Percentiles rank a stretch among this genome's conserved stretches.
These are phyloP conservation scores for Caenorhabditis imperialis DNA, from an alignment of 2,888 invertebrate species.

Conservation along the genomic window DNA sequence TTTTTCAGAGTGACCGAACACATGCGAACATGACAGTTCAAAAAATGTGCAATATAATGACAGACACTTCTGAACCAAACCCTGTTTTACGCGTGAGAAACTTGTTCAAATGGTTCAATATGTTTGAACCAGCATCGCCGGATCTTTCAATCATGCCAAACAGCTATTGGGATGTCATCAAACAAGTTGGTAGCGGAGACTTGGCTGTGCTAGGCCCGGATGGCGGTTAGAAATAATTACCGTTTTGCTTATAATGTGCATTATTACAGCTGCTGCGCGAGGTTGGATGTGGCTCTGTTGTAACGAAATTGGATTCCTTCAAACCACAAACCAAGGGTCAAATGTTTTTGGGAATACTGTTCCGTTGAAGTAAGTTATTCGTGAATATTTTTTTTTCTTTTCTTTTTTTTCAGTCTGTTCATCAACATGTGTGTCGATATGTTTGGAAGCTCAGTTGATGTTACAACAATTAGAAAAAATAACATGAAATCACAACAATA, in stretches of 20 bases:
- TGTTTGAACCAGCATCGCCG: constrained; percentile 25
- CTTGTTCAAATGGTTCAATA: constrained; percentile 54
- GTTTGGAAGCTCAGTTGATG: constrained; percentile 46
- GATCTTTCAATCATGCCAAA: constrained; percentile 46
- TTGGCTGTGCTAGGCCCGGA: constrained; percentile 37
- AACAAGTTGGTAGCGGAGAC: constrained; percentile 34
- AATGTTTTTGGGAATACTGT: constrained; percentile 67
- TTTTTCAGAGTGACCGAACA: constrained; percentile 60
- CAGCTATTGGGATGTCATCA: constrained; percentile 54
- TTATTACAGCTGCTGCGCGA: constrained; percentile 45
- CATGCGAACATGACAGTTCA: constrained; percentile 56
- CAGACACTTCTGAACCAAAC: constrained; percentile 29
- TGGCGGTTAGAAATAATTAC: constrained; percentile 23
- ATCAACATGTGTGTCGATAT: constrained; percentile 71
- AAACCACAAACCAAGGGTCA: constrained; percentile 68
- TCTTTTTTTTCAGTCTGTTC: constrained; percentile 57
- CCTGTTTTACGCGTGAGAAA: constrained; percentile 43
- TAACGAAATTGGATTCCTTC: constrained; percentile 72
- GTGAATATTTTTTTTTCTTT: too few relatives aligned
- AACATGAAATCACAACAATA: constrained; percentile 57
- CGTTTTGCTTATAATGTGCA: constrained; percentile 1
- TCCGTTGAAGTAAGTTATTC: constrained; percentile 59
- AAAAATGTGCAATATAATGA: constrained; percentile 65
- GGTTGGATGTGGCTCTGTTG: constrained; percentile 75
- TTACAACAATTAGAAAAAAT: constrained; percentile 46